Percentiles rank a stretch among this genome's conserved stretches.
These are phyloP conservation scores for Monoplex corrugatus DNA, from an alignment of 2,888 invertebrate genomes.

Conservation along the genomic window DNA sequence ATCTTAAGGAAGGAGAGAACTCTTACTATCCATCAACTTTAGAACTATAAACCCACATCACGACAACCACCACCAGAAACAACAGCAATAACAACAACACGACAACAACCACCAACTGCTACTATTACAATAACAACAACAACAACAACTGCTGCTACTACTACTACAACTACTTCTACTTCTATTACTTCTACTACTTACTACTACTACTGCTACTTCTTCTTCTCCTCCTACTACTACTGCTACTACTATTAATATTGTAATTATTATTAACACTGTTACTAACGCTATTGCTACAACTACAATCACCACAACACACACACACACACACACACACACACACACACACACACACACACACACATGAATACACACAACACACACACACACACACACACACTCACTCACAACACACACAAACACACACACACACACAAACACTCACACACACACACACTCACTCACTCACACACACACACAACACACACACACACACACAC, in stretches of 20 bases:
- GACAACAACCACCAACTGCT: background rate
- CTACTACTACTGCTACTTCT: too few relatives aligned
- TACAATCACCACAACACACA: background rate
- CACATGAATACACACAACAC: background rate
- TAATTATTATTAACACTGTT: background rate
- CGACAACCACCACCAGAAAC: background rate
- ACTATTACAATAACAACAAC: background rate
- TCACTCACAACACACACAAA: background rate
- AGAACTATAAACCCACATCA: too few relatives aligned
- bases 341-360: conserved; percentile 1
- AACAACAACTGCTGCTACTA: background rate
- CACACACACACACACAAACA: too few relatives aligned
- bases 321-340: background rate
- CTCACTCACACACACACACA: too few relatives aligned
- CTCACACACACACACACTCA: too few relatives aligned
- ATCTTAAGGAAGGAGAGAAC: background rate
- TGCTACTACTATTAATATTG: background rate
- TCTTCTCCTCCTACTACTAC: background rate
- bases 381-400: conserved; percentile 23
- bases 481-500: conserved; percentile 15
- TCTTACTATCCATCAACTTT: too few relatives aligned
- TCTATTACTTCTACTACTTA: too few relatives aligned
- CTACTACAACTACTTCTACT: too few relatives aligned
- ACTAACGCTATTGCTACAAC: background rate
- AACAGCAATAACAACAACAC: background rate